Conservation (phyloP, 2,797 vertebrate species). For the Harpagifer antarcticus region DNA sequence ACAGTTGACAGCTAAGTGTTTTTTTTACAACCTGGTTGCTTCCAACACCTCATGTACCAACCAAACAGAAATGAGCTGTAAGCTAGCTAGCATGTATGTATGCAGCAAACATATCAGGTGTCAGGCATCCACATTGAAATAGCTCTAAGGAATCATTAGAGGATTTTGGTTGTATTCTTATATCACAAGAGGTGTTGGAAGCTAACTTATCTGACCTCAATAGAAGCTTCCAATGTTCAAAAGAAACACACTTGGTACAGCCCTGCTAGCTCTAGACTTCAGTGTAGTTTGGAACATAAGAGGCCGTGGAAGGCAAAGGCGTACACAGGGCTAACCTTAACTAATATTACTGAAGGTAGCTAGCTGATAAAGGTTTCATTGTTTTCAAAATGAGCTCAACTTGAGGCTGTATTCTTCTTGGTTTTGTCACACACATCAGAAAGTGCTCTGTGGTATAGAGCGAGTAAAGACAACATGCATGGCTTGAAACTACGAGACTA, state of each 20-base stretch:
- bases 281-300: neutral
- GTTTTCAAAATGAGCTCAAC: constrained; percentile 1
- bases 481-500: neutral
- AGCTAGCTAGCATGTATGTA: neutral
- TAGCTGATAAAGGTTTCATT: neutral
- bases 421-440: constrained; percentile 1
- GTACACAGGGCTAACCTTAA: neutral
- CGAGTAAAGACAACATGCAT: neutral
- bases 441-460: neutral
- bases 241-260: no score
- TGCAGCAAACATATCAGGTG: neutral
- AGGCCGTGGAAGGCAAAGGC: neutral
- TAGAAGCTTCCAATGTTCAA: no score
- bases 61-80: neutral
- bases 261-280: neutral
- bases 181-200: no score
- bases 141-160: no score
- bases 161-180: no score
- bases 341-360: neutral
- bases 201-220: no score
- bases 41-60: neutral
- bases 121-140: neutral
- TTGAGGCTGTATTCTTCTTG: neutral
- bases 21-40: neutral
- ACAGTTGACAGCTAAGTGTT: neutral